Conservation (phyloP, 2,888 invertebrate species). For the Tachina lurida region DNA sequence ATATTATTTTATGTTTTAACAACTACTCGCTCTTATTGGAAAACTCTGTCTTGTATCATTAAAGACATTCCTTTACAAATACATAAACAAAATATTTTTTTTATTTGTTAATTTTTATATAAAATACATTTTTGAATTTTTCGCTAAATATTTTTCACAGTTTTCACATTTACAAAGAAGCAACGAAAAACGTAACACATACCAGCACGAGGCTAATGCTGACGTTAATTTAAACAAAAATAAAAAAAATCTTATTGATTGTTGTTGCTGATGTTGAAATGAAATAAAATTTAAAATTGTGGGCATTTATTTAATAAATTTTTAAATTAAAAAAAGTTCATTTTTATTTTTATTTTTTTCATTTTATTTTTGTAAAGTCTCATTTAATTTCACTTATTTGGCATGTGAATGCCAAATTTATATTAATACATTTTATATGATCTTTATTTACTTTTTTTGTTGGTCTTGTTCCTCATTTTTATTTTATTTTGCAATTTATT, state of each 20-base stretch:
- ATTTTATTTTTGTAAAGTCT: conserved; percentile 14
- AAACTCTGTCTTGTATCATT: background rate
- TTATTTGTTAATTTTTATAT: conserved; percentile 19
- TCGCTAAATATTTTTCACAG: conserved; percentile 64
- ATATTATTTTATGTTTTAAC: too few species aligned
- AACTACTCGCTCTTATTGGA: too few species aligned
- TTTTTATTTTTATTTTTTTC: background rate
- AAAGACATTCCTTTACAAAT: conserved; percentile 1
- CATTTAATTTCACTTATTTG: conserved; percentile 60
- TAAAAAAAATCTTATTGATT: conserved; percentile 20
- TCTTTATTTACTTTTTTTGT: conserved; percentile 10
- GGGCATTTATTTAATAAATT: conserved; percentile 49
- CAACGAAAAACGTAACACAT: conserved; percentile 61
- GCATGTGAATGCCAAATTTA: conserved; percentile 56
- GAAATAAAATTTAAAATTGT: conserved; percentile 55
- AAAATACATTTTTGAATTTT: conserved; percentile 49
- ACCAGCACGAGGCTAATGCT: conserved; percentile 72
- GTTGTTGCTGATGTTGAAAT: conserved; percentile 25
- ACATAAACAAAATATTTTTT: conserved; percentile 15
- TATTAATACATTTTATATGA: conserved; percentile 37
- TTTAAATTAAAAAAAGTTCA: conserved; percentile 24
- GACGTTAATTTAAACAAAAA: conserved; percentile 62
- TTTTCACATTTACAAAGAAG: conserved; percentile 61
- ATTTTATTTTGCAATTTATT: conserved; percentile 42
- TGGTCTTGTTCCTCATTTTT: conserved; percentile 26